Conservation (phyloP, 1,140 invertebrate genomes). For the Steinernema feltiae region DNA sequence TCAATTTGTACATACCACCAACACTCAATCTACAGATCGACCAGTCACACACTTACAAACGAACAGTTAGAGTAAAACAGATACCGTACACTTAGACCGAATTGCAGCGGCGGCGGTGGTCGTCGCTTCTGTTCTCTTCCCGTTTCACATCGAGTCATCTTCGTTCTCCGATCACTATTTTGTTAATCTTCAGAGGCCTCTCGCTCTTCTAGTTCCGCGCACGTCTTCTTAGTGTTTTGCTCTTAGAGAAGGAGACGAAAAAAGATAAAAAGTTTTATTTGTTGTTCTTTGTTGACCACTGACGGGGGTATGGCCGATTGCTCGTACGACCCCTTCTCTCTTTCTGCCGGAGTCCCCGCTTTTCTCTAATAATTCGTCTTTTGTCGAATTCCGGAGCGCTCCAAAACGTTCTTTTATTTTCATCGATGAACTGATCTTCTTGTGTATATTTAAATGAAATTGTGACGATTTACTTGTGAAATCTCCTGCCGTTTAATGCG, state of each 20-base stretch:
- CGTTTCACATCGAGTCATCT: constrained; percentile 11
- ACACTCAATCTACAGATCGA: background rate
- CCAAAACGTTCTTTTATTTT: background rate
- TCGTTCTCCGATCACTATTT: background rate
- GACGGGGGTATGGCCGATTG: background rate
- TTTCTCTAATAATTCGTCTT: background rate
- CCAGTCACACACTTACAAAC: background rate
- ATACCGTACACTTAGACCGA: too few species aligned
- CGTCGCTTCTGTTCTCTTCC: background rate
- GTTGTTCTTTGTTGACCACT: background rate
- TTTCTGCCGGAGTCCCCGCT: background rate
- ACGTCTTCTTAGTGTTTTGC: background rate
- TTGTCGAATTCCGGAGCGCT: background rate
- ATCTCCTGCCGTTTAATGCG: constrained; percentile 15
- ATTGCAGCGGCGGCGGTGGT: background rate
- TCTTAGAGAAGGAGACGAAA: constrained; percentile 3
- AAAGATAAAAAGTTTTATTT: constrained; percentile 7
- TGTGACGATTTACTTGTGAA: constrained; percentile 4
- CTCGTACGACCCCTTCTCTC: background rate
- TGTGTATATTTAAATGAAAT: constrained; percentile 14
- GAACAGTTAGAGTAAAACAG: background rate
- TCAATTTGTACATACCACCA: background rate
- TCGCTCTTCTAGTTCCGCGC: constrained; percentile 10
- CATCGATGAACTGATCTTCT: background rate
- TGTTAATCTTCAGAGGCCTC: background rate